Percentiles rank a stretch among this genome's conserved stretches.
These are phyloP conservation scores for Ypsolopha sequella DNA, from an alignment of 2,888 invertebrate species.

Conservation along the genomic window DNA sequence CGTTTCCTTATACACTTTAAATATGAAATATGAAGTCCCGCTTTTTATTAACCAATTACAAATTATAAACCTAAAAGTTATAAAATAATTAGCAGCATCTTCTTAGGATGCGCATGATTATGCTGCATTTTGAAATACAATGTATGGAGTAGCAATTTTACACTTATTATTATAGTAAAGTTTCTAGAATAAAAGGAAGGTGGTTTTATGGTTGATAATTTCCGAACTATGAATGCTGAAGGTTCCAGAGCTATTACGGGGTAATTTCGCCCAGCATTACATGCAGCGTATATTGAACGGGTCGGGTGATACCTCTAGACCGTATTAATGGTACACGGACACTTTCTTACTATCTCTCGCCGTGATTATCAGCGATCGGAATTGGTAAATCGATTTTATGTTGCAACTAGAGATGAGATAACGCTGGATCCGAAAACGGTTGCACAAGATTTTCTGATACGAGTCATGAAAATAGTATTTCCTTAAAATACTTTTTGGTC, in stretches of 20 bases:
- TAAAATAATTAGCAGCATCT: conserved; percentile 4
- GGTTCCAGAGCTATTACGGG: conserved; percentile 55
- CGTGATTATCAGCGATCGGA: conserved; percentile 31
- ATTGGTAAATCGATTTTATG: not conserved
- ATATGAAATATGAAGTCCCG: no score
- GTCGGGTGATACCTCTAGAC: conserved; percentile 43
- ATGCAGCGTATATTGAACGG: conserved; percentile 42
- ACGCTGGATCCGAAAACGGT: no score
- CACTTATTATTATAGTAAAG: conserved; percentile 39
- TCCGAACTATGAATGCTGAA: conserved; percentile 62
- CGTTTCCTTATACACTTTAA: no score
- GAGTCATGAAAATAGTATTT: no score
- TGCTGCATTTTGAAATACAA: not conserved
- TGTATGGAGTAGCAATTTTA: conserved; percentile 26
- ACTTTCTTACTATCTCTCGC: conserved; percentile 45
- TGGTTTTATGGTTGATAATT: conserved; percentile 65
- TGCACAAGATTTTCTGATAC: no score
- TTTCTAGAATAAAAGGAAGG: conserved; percentile 52
- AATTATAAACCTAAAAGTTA: no score
- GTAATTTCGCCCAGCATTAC: conserved; percentile 57
- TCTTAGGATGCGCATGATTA: not conserved
- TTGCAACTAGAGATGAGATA: no score
- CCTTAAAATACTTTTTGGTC: no score
- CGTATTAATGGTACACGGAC: conserved; percentile 53
- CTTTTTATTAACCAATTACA: no score